Evolutionary conservation across 2,113 vertebrate genomes (phyloP), one percentile per base, ranked within the genome.

Genomic region (Labrus mixtus): DNA sequence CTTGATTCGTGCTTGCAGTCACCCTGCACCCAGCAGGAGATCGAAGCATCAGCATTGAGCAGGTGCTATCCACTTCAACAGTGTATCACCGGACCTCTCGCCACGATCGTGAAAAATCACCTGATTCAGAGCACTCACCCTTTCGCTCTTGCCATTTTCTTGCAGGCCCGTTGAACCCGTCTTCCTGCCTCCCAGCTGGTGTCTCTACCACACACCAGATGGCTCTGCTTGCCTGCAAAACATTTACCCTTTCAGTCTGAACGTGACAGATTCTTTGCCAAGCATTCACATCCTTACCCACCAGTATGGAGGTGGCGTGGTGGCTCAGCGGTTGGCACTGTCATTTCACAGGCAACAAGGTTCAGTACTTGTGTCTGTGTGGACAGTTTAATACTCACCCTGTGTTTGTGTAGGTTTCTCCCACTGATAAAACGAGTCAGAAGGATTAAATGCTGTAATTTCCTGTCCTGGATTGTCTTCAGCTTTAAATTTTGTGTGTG

Each of bases 151-250:
- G 76, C 76, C 68, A 55, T 82, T 84, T 82, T 80, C 63, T 82
- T 50, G 23, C 70, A 50, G 82, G 63, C 68, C 68, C 73, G 54
- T 51, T 78, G 76, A 81, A 89, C 70, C 53, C 53, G 41, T 81
- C 69, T 76, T 84, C 70, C 78, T 88, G 62, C 83, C 77, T 89
- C 83, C 57, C 85, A 85, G 85, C 87, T 90, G 89, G 86, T 84
- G 73, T 88, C 91, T 91, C 85, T 76, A 80, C 84, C 89, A 83
- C 87, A 72, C 87, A 79, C 83, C 91, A 92, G 88, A 92, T 91
- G 91, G 89, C 88, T 82, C 67, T 1, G 62, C 66, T 64, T 59
- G 81, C 60, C 79, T 84, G 83, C 82, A 81, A 78, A 89, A 82
- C 86, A 71, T 85, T 91, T 86, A 79, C 71, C 77, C 89, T 88